phyloP scores from a whole-genome alignment of 2,888 invertebrate species.

The Lasioglossum oenotherae region DNA sequence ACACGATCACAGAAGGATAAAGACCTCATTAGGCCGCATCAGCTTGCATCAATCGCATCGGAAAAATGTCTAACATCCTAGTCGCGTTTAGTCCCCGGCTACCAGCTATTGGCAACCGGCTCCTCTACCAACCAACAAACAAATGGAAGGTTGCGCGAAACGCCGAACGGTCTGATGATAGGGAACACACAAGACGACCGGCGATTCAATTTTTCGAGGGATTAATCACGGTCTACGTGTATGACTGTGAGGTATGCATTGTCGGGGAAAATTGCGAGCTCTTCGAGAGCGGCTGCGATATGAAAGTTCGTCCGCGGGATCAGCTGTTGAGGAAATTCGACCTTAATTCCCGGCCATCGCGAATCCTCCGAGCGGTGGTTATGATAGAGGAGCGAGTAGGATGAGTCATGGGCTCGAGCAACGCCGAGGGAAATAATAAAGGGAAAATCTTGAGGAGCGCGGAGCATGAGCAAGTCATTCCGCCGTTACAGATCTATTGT shows the following conservation, averaged over 20 bases:
- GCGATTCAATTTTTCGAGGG: slow-evolving; percentile 11
- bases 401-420: background rate
- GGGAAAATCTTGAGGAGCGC: background rate
- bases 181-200: slow-evolving; percentile 20
- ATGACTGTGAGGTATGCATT: background rate
- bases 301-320: slow-evolving; percentile 13
- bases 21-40: background rate
- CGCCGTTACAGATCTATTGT: background rate
- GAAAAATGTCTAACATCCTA: background rate
- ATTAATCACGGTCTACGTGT: slow-evolving; percentile 11
- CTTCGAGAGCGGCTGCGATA: background rate
- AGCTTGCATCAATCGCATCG: background rate
- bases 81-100: background rate
- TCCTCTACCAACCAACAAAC: background rate
- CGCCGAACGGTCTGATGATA: slow-evolving; percentile 17
- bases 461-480: background rate
- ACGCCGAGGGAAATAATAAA: background rate
- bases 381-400: background rate
- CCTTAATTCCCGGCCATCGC: slow-evolving; percentile 16
- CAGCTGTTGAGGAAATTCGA: slow-evolving; percentile 15
- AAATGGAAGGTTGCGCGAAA: background rate
- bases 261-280: slow-evolving; percentile 1
- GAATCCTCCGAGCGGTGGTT: background rate
- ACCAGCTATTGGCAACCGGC: background rate
- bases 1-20: background rate